These are phyloP conservation scores for Ptilorrhoa leucosticta DNA, from an alignment of 2,113 vertebrate genomes.

Conservation along the genomic window DNA sequence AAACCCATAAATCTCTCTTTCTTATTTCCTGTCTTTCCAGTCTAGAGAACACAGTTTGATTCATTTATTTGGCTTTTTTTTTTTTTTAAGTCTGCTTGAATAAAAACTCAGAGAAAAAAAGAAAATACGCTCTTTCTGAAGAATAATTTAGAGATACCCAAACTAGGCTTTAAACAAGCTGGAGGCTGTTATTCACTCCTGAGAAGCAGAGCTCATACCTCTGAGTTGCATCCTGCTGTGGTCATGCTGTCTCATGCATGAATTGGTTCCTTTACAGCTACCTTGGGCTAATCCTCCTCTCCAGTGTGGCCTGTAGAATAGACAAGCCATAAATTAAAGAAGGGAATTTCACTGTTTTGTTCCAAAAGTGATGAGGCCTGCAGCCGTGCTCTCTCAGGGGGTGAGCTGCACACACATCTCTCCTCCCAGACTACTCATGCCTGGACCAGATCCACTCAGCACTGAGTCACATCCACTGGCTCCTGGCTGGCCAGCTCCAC, in stretches of 20 bases:
- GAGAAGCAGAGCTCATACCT: background rate
- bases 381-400: background rate
- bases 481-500: background rate
- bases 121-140: background rate
- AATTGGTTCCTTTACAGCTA: slow-evolving; percentile 23
- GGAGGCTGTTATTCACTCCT: background rate
- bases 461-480: background rate
- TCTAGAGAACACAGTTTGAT: background rate
- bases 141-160: background rate
- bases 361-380: background rate
- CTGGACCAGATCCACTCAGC: background rate
- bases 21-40: background rate
- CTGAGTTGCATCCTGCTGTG: background rate
- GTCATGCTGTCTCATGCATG: background rate
- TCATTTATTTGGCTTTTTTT: background rate
- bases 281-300: background rate
- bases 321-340: background rate
- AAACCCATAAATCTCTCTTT: slow-evolving; percentile 40
- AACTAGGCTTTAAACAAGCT: background rate
- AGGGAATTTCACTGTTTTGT: background rate
- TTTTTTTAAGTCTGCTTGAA: background rate
- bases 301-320: background rate
- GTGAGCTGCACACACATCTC: background rate
- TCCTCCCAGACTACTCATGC: background rate
- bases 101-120: background rate